These are phyloP conservation scores for Hylaea fasciaria DNA, from an alignment of 2,888 invertebrate species.

Conservation along the genomic window DNA sequence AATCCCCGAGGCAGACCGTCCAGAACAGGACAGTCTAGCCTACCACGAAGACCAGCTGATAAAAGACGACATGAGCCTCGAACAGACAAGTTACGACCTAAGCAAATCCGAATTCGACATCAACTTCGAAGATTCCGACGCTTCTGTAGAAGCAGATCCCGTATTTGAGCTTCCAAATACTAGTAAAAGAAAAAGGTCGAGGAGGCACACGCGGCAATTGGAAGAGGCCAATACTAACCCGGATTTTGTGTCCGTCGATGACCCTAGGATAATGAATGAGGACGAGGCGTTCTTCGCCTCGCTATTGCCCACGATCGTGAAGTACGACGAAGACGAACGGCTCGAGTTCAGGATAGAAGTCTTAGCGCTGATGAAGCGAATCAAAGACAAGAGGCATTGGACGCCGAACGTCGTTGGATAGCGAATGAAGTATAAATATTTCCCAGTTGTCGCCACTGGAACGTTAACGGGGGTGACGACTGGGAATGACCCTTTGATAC, in stretches of 20 bases:
- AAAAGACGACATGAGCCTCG: not conserved
- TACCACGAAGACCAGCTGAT: constrained; percentile 20
- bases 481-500: too few relatives aligned
- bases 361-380: constrained; percentile 69
- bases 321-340: constrained; percentile 73
- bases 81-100: not conserved
- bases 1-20: constrained; percentile 18
- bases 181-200: constrained; percentile 19
- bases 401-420: not conserved
- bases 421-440: too few relatives aligned
- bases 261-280: constrained; percentile 77
- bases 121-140: constrained; percentile 5
- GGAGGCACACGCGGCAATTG: constrained; percentile 7
- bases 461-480: too few relatives aligned
- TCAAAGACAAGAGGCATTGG: constrained; percentile 61
- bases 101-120: constrained; percentile 5
- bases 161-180: not conserved
- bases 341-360: constrained; percentile 77
- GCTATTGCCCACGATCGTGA: constrained; percentile 71
- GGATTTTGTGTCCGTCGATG: constrained; percentile 49
- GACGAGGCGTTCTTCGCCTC: constrained; percentile 81
- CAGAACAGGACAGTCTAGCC: constrained; percentile 9
- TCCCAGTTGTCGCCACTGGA: too few relatives aligned
- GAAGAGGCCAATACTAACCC: constrained; percentile 9
- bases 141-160: constrained; percentile 7